Evolutionary conservation across 1,140 invertebrate genomes (phyloP).

Genomic region (Zaprionus tsacasi): DNA sequence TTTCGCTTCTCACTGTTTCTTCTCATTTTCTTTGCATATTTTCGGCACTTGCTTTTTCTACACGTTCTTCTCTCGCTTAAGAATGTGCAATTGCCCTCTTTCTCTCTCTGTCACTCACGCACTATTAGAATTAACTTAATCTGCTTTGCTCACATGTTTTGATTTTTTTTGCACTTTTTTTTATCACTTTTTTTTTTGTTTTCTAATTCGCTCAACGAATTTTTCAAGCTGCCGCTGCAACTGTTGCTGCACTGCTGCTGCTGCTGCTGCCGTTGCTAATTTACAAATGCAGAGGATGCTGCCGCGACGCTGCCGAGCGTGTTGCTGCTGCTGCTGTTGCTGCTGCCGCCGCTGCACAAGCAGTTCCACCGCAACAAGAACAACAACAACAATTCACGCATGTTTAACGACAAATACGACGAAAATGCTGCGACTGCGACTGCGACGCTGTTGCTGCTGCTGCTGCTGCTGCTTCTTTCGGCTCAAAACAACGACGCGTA

Average conservation of each 20-base stretch:
- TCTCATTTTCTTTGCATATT: slow-evolving; percentile 12
- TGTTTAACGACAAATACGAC: slow-evolving; percentile 33
- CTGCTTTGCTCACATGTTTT: slow-evolving; percentile 6
- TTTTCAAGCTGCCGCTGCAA: slow-evolving; percentile 30
- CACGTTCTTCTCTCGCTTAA: slow-evolving; percentile 16
- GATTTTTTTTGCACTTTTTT: neutral
- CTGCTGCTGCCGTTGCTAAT: slow-evolving; percentile 58
- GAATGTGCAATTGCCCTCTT: slow-evolving; percentile 26
- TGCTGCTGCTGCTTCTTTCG: slow-evolving; percentile 15
- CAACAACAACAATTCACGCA: slow-evolving; percentile 34
- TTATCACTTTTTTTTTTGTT: neutral
- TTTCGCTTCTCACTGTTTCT: slow-evolving; percentile 17
- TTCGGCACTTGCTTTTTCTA: slow-evolving; percentile 3
- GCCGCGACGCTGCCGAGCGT: neutral
- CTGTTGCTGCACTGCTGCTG: slow-evolving; percentile 51
- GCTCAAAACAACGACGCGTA: slow-evolving; percentile 27
- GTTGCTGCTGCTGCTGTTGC: slow-evolving; percentile 18
- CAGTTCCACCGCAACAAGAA: slow-evolving; percentile 26
- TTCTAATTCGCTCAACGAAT: slow-evolving; percentile 56
- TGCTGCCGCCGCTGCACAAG: slow-evolving; percentile 33
- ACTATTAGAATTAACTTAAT: slow-evolving; percentile 19
- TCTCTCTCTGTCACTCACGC: slow-evolving; percentile 5
- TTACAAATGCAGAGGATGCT: slow-evolving; percentile 60
- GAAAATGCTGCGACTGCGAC: slow-evolving; percentile 36
- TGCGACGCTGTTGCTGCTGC: slow-evolving; percentile 22